Percentiles rank a stretch among this genome's conserved stretches.
These are phyloP conservation scores for Musca vetustissima DNA, from an alignment of 1,140 invertebrate genomes.

Conservation along the genomic window DNA sequence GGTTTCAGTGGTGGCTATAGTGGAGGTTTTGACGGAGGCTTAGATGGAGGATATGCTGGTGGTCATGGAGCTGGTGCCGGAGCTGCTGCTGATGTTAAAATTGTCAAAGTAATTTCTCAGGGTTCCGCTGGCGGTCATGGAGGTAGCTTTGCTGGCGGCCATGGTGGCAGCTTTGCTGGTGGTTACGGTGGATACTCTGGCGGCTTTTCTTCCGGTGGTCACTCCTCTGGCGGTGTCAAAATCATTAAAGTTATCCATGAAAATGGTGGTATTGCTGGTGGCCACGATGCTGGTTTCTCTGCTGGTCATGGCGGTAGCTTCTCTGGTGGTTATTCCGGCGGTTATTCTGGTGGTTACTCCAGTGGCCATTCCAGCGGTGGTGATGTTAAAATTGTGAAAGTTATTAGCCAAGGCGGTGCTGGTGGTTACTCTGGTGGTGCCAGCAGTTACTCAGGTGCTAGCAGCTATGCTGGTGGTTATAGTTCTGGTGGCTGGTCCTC, in stretches of 20 bases:
- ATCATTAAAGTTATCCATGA: conserved; percentile 41
- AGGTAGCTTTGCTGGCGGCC: conserved; percentile 25
- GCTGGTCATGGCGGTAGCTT: conserved; percentile 32
- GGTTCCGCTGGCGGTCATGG: conserved; percentile 30
- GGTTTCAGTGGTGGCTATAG: conserved; percentile 23
- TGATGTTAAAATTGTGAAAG: conserved; percentile 38
- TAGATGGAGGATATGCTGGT: conserved; percentile 28
- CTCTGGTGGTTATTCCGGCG: conserved; percentile 27
- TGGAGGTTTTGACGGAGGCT: conserved; percentile 22
- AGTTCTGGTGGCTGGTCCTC: not conserved
- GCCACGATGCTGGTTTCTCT: conserved; percentile 22
- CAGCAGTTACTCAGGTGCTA: conserved; percentile 26
- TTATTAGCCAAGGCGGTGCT: conserved; percentile 34
- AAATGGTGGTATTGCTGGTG: conserved; percentile 23
- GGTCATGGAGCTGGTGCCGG: conserved; percentile 29
- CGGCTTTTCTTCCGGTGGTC: conserved; percentile 22
- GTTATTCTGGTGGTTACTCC: conserved; percentile 4
- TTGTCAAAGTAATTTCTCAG: conserved; percentile 3
- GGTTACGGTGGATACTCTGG: conserved; percentile 29
- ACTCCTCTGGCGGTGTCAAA: conserved; percentile 33
- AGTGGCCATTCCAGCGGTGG: conserved; percentile 20
- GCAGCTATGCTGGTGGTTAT: conserved; percentile 19
- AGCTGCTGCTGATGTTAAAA: conserved; percentile 21
- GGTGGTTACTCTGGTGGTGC: conserved; percentile 29
- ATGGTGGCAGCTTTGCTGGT: conserved; percentile 23